Conservation (phyloP, 2,113 vertebrate genomes). For the Stegostoma tigrinum region DNA sequence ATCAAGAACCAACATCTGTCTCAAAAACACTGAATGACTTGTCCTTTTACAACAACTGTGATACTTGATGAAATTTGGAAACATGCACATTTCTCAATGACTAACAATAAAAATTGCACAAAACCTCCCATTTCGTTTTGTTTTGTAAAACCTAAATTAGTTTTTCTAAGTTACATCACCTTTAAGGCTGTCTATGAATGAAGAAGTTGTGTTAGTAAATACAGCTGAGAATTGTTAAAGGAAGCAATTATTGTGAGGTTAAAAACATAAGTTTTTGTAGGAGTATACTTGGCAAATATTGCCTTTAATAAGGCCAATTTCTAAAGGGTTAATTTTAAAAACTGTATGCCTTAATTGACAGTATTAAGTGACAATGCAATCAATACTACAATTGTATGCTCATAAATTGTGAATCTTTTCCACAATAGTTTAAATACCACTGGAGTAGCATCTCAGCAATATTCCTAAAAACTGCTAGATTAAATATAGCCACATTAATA, state of each 20-base stretch:
- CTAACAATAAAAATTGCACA: too few relatives aligned
- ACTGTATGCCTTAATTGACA: not conserved
- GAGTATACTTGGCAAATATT: too few relatives aligned
- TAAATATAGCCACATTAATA: not conserved
- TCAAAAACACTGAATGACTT: too few relatives aligned
- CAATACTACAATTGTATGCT: not conserved
- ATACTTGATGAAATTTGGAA: too few relatives aligned
- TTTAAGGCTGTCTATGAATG: too few relatives aligned
- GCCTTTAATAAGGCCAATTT: too few relatives aligned
- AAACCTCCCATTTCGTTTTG: too few relatives aligned
- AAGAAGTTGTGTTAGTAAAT: not conserved
- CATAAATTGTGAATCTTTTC: not conserved
- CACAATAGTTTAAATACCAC: not conserved
- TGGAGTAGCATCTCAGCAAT: not conserved
- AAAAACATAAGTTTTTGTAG: not conserved
- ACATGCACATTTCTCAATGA: too few relatives aligned
- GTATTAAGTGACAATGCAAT: not conserved
- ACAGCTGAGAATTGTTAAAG: not conserved
- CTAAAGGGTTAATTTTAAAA: not conserved
- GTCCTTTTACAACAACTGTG: too few relatives aligned
- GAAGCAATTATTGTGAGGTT: not conserved
- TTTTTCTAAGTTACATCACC: too few relatives aligned
- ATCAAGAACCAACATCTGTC: too few relatives aligned
- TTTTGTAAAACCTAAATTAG: too few relatives aligned
- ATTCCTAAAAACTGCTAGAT: not conserved